Evolutionary conservation across 1,140 invertebrate genomes (phyloP).

Genomic region (Heliconius eleuchia): DNA sequence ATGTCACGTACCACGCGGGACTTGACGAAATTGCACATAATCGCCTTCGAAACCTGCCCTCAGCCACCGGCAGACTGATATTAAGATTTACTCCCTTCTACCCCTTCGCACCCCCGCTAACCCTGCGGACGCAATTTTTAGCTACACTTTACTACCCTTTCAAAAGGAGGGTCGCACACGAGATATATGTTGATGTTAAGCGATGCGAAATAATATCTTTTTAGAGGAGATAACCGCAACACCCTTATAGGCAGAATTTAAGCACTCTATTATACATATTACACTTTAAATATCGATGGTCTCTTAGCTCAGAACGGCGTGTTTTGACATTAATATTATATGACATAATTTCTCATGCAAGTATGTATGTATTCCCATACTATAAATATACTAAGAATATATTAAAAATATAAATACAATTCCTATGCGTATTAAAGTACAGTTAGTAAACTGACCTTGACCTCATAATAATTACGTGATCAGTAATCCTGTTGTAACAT

Average conservation of each 20-base stretch:
- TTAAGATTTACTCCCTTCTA: conserved; percentile 47
- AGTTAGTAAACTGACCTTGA: too few relatives aligned
- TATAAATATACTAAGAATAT: too few relatives aligned
- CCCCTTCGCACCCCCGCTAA: conserved; percentile 11
- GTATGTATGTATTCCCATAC: too few relatives aligned
- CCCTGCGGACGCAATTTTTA: conserved; percentile 55
- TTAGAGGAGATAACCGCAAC: neutral
- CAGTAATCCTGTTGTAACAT: neutral
- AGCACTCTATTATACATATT: neutral
- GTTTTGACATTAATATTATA: neutral
- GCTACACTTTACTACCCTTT: neutral
- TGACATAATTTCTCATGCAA: too few relatives aligned
- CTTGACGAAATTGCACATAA: conserved; percentile 52
- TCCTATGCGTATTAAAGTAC: too few relatives aligned
- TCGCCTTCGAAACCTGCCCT: conserved; percentile 28
- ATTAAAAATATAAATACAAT: too few relatives aligned
- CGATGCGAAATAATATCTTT: conserved; percentile 45
- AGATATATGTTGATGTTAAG: conserved; percentile 60
- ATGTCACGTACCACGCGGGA: conserved; percentile 34
- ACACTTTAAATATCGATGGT: too few relatives aligned
- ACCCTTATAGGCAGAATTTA: neutral
- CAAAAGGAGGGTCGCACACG: conserved; percentile 28
- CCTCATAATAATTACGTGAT: too few relatives aligned
- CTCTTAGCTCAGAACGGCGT: neutral
- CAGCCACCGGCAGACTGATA: conserved; percentile 30